Evolutionary conservation across 2,888 invertebrate species (phyloP).

Genomic region (Gnatocerus cornutus): DNA sequence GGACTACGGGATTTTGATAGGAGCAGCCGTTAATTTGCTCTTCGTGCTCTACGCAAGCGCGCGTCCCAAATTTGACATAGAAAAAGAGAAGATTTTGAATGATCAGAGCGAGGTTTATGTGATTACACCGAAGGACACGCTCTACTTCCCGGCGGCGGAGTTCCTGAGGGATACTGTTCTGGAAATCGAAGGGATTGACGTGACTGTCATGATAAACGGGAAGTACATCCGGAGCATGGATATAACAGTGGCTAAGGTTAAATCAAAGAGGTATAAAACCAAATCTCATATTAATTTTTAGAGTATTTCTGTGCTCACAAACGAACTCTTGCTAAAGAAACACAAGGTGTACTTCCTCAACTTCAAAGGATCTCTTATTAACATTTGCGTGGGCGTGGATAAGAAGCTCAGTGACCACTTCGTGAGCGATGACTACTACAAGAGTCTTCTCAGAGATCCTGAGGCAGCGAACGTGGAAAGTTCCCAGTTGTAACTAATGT

Average conservation of each 20-base stretch:
- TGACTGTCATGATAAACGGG: constrained; percentile 71
- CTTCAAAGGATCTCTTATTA: constrained; percentile 27
- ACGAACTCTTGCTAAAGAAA: constrained; percentile 21
- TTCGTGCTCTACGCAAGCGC: constrained; percentile 74
- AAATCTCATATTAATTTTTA: constrained; percentile 11
- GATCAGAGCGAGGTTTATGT: constrained; percentile 66
- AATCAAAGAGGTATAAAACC: too few species aligned
- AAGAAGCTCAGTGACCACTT: constrained; percentile 23
- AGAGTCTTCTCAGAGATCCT: neutral
- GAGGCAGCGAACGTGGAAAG: neutral
- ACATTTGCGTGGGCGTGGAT: constrained; percentile 31
- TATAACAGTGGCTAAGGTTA: constrained; percentile 76
- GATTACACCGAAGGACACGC: constrained; percentile 80
- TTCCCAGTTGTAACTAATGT: neutral
- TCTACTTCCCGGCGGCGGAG: constrained; percentile 88
- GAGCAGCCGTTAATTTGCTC: constrained; percentile 73
- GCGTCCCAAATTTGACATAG: constrained; percentile 69
- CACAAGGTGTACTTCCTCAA: constrained; percentile 29
- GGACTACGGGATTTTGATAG: constrained; percentile 79
- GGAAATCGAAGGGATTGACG: constrained; percentile 56
- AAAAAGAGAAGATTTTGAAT: constrained; percentile 64
- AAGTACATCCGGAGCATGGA: constrained; percentile 75
- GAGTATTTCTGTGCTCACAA: constrained; percentile 32
- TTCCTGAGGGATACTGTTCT: constrained; percentile 75
- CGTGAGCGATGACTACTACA: constrained; percentile 13